Evolutionary conservation across 2,797 vertebrate genomes (phyloP), one percentile per base, ranked within the genome.

Genomic region (Sarcophilus harrisii): DNA sequence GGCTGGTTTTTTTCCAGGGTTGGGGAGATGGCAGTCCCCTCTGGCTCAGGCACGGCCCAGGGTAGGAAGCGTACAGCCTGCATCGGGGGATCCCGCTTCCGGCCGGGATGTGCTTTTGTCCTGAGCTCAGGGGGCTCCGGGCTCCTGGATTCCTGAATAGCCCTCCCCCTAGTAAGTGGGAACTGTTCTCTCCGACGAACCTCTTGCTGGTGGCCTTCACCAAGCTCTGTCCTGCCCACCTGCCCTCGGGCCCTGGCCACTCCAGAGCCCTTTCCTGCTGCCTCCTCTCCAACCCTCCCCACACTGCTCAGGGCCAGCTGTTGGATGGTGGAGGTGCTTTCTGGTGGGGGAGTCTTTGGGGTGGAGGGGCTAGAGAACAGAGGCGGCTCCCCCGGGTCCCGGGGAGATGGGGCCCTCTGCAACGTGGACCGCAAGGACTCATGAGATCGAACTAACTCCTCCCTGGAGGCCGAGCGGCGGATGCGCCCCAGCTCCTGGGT

Each of bases 401-500:
- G 91, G 97, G 98, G 97, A 90, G 99, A 98, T 93, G 99, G 97
- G 98, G 99, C 97, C 12, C 98, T 96, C 94, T 98, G 97, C 98
- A 99, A 30, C 28, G 97, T 97, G 0, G 98, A 55, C 66, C 98
- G 98, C 94, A 98, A 97, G 58, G 98, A 98, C 98, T 99, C 98
- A 92, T 99, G 99, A 0, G 99, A 99, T 97, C 99, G 99, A 97
- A 99, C 99, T 98, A 99, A 97, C 98, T 99, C 99, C 97, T 99
- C 99, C 97, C 99, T 99, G 49, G 99, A 99, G 0, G 99, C 99
- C 0, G 99, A 99, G 97, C 99, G 99, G 96, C 99, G 99, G 96
- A 99, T 99, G 91, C 99, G 99, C 92, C 99, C 99, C 91, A 99
- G 98, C 98, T 99, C 99, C 98, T 99, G 99, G 0, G 99, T 99